Percentiles rank a stretch among this genome's conserved stretches.
phyloP scores from a whole-genome alignment of 2,113 vertebrate genomes.

The Nycticebus coucang region DNA sequence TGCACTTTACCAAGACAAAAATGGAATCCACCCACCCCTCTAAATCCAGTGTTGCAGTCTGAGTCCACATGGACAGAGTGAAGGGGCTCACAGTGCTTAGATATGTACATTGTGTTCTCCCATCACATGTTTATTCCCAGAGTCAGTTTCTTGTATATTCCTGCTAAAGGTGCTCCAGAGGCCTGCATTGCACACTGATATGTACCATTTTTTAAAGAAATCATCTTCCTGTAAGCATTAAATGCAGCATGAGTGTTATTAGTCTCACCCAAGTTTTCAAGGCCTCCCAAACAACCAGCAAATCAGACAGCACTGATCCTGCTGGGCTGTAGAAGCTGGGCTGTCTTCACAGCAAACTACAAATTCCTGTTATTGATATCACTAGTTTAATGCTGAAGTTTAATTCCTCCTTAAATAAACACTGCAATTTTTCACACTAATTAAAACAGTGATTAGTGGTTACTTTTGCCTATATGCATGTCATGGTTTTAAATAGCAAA shows the following conservation, averaged over 20 bases:
- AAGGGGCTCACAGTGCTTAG: too few species aligned
- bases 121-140: background rate
- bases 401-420: conserved; percentile 7
- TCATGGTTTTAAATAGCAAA: background rate
- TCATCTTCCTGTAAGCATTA: background rate
- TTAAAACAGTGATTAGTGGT: background rate
- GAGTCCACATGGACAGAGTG: background rate
- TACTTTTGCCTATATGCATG: background rate
- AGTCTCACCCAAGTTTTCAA: background rate
- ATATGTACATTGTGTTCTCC: background rate
- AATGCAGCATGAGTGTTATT: background rate
- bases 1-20: background rate
- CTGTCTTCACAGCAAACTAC: background rate
- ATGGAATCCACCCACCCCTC: background rate
- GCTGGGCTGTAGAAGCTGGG: background rate
- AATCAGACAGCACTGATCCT: background rate
- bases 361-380: background rate
- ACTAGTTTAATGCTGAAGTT: background rate
- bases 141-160: background rate
- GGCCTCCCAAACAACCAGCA: background rate
- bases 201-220: background rate
- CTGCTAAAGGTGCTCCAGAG: background rate
- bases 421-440: conserved; percentile 33
- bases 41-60: rapidly evolving
- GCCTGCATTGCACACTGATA: background rate